These are phyloP conservation scores for Pelmatolapia mariae DNA, from an alignment of 2,113 vertebrate genomes.

Conservation along the genomic window DNA sequence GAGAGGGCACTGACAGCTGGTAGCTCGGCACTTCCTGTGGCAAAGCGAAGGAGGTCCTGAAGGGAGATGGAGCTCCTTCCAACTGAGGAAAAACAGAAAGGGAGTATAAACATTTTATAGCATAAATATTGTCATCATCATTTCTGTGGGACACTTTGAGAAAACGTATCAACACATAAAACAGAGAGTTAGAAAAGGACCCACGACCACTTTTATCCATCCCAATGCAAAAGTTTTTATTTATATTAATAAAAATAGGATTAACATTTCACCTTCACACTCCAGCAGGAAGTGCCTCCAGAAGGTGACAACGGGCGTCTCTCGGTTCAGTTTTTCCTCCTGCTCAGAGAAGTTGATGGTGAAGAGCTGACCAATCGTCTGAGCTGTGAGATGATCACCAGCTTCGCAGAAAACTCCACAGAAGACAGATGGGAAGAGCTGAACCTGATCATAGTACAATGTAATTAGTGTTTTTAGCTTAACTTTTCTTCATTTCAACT, in stretches of 20 bases:
- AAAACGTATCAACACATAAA: neutral
- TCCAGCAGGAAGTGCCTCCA: slow-evolving; percentile 85
- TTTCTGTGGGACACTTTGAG: neutral
- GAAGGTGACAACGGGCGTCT: slow-evolving; percentile 61
- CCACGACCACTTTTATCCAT: neutral
- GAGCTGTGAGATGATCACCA: slow-evolving; percentile 71
- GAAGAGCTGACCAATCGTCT: slow-evolving; percentile 75
- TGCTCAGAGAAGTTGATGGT: slow-evolving; percentile 62
- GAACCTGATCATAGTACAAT: slow-evolving; percentile 61
- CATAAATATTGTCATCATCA: neutral
- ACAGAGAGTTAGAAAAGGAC: neutral
- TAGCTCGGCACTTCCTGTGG: slow-evolving; percentile 74
- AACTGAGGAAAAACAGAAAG: slow-evolving; percentile 61
- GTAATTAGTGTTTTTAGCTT: neutral
- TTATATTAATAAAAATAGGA: neutral
- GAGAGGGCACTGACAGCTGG: slow-evolving; percentile 78
- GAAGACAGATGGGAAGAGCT: slow-evolving; percentile 78
- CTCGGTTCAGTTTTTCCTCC: slow-evolving; percentile 32
- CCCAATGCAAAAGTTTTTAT: neutral
- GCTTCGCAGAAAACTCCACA: slow-evolving; percentile 75
- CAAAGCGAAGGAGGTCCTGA: slow-evolving; percentile 82
- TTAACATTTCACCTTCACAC: slow-evolving; percentile 74
- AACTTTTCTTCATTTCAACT: neutral
- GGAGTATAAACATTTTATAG: neutral
- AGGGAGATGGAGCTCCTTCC: slow-evolving; percentile 78